Base-by-base conservation (phyloP, 2,888 invertebrate genomes). In the Leptinotarsa tumamoca region DNA sequence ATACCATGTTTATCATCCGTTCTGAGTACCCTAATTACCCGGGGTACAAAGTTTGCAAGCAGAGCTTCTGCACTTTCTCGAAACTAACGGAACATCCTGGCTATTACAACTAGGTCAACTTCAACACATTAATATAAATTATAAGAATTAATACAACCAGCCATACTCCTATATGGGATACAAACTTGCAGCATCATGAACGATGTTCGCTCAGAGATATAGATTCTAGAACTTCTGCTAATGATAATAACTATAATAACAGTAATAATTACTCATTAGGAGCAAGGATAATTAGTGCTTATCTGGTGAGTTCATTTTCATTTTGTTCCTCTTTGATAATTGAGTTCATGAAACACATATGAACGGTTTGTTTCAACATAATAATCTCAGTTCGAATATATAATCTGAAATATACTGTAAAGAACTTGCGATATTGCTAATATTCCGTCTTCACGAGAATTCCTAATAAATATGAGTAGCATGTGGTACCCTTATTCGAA, bases 111-210 rank as follows among this genome's bases (percentile, higher is more conserved):
- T 69, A 18, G 54, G 33, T 63, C 63, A 70, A 73, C 52, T 61
- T 66, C 14, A 52, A 17, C 43, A 18, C 74, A 74, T 74, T 70
- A 74, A 66, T 74, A 70, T 63, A 52, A 74, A 70, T 74, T 74
- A 74, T 68, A 74, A 74, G 74, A 74, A 74, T 74, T 74, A 74
- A 69, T 70, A 74, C 63, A 74, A 74, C 69, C 58, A 27, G 17
- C 50, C 50, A 50, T 68, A 43, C 10, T 61, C 58, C 43, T 63
- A 69, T 66, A 63, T 61, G 74, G 74, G 69, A 70, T 58, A 27
- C 70, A 70, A 74, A 61, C 61, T 74, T 63, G 61, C 43, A 54
- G 50, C 67, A 17, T 3, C 13, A 52, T 63, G 61, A 61, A 61
- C 50, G 33, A n/a, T 63, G 52, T 54, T 33, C 33, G 56, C 15